Conservation (phyloP, 2,113 vertebrate species). For the Grantiella picta region DNA sequence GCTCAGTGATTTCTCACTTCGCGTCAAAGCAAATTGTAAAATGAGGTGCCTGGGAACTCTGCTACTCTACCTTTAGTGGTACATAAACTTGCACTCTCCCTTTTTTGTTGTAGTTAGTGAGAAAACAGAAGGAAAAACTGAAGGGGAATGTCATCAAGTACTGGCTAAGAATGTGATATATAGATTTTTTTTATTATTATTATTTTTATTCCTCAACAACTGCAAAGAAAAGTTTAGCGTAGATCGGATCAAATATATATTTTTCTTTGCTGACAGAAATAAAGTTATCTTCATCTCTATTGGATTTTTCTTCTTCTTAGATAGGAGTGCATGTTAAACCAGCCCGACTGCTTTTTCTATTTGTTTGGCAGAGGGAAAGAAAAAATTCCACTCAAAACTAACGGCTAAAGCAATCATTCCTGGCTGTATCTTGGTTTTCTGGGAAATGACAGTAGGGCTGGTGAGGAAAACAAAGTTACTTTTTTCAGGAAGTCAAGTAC, state of each 20-base stretch:
- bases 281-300: constrained; percentile 32
- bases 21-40: constrained; percentile 49
- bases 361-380: not conserved
- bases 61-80: not conserved
- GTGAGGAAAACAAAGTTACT: not conserved
- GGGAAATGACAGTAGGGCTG: not conserved
- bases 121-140: constrained; percentile 34
- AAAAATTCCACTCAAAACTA: constrained; percentile 12
- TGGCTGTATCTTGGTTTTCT: not conserved
- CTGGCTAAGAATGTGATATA: not conserved
- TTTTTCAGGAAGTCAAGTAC: not conserved
- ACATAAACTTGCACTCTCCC: not conserved
- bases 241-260: constrained; percentile 38
- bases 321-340: constrained; percentile 19
- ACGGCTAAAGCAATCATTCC: constrained; percentile 41
- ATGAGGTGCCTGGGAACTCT: constrained; percentile 33
- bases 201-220: not conserved
- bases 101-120: constrained; percentile 20
- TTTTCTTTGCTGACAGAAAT: constrained; percentile 16
- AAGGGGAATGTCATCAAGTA: not conserved
- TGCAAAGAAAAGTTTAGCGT: not conserved
- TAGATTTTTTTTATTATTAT: not conserved
- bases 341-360: constrained; percentile 6
- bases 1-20: constrained; percentile 50
- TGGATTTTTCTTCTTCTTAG: constrained; percentile 38